Percentiles rank a stretch among this genome's conserved stretches.
Evolutionary conservation across 2,113 vertebrate genomes (phyloP).

Genomic region (Vulpes ferrilata): DNA sequence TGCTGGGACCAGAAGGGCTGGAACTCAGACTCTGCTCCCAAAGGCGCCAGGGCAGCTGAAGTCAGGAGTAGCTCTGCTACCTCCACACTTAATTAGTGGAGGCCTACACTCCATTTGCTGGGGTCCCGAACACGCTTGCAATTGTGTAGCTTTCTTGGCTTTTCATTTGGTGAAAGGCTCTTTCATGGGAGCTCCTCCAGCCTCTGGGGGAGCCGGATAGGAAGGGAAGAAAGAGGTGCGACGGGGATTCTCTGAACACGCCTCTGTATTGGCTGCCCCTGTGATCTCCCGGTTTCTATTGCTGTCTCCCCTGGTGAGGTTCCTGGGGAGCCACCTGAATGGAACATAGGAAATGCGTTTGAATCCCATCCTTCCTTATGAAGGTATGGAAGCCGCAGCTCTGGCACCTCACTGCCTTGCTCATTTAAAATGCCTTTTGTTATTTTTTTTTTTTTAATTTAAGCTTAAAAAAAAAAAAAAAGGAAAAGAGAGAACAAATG

Average conservation of each 20-base stretch:
- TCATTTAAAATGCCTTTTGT: slow-evolving; percentile 53
- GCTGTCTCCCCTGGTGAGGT: background rate
- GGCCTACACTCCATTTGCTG: background rate
- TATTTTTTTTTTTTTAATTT: background rate
- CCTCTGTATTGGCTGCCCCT: background rate
- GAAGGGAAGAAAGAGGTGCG: background rate
- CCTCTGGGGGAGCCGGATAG: background rate
- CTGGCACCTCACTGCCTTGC: background rate
- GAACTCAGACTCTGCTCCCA: background rate
- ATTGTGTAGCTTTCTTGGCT: slow-evolving; percentile 41
- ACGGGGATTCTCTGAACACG: accelerated
- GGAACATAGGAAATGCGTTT: background rate
- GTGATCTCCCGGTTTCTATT: background rate
- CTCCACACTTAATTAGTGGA: slow-evolving; percentile 61
- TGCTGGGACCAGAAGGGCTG: background rate
- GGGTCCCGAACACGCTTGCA: background rate
- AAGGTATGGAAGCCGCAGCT: background rate
- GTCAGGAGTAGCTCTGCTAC: background rate
- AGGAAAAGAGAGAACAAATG: background rate
- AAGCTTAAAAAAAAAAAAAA: background rate
- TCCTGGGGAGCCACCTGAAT: slow-evolving; percentile 7
- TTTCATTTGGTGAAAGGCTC: slow-evolving; percentile 45
- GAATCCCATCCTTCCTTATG: background rate
- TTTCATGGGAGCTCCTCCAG: background rate
- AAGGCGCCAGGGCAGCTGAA: background rate